These are phyloP conservation scores for Selene dorsalis DNA, from an alignment of 2,797 vertebrate genomes.

Conservation along the genomic window DNA sequence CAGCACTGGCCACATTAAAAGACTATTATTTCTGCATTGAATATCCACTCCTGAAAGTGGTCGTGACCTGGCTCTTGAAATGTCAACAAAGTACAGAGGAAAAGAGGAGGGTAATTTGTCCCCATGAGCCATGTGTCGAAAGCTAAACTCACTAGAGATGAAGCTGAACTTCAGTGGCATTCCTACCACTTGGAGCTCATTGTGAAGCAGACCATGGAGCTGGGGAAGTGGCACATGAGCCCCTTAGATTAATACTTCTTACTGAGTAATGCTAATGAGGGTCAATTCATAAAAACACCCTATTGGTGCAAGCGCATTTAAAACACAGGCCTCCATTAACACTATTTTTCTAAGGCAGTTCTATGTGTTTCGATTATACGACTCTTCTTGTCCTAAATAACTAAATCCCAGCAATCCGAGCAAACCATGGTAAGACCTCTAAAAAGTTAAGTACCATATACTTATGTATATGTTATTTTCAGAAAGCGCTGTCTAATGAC, in stretches of 20 bases:
- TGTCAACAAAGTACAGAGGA: constrained; percentile 26
- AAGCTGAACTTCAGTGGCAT: constrained; percentile 9
- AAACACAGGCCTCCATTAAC: no score
- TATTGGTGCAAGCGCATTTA: no score
- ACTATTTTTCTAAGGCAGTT: background rate
- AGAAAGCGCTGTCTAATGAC: constrained; percentile 5
- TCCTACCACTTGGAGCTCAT: background rate
- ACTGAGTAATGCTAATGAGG: background rate
- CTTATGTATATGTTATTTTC: background rate
- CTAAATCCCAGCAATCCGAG: background rate
- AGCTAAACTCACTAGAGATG: background rate
- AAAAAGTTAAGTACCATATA: background rate
- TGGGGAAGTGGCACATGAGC: background rate
- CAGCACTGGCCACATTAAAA: constrained; percentile 17
- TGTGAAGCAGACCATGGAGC: background rate
- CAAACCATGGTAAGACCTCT: background rate
- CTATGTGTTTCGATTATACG: background rate
- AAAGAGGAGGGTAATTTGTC: constrained; percentile 13
- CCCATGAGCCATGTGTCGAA: constrained; percentile 11
- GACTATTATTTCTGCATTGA: constrained; percentile 13
- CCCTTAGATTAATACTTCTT: background rate
- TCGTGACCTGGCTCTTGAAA: constrained; percentile 41
- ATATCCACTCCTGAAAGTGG: constrained; percentile 31
- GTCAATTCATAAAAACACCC: constrained; percentile 9
- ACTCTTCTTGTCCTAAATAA: background rate